Base-by-base conservation (phyloP, 2,113 vertebrate species). In the Chionis minor region DNA sequence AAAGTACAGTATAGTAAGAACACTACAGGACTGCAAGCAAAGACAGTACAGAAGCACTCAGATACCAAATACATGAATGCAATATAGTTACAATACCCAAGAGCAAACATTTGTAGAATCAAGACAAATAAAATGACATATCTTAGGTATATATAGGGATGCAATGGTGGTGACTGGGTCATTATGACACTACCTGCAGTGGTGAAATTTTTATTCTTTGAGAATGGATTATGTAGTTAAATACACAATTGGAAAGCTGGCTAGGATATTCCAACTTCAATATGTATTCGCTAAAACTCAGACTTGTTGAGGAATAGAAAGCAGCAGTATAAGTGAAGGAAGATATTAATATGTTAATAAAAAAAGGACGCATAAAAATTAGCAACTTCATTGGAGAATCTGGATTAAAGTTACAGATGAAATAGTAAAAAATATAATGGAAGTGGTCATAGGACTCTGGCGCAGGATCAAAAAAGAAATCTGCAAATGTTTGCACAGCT, bases 401-500 rank as follows among this genome's bases (percentile, higher is more conserved):
- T 78, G 32, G n/a, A 78, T 72, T 85, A 94, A 87, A 33, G 19
- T 73, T 81, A 70, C 24, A 81, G 69, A 72, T 6, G 19, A 40
- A 58, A 74, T 8, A 15, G 24, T 30, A 33, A 42, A 52, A 35
- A 51, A 67, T 15, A 47, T 22, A 65, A 49, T 28, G 8, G 32
- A 88, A 81, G 32, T 54, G 14, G 11, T 67, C 89, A 70, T 16
- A 85, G 66, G 82, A 32, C 88, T 89, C 80, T 54, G 24, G 58
- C 54, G 54, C 56, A 58, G 11, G 10, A 70, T 72, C 72, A 79
- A 83, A 92, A 95, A 85, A 74, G 70, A 90, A 88, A 92, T 86
- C 40, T 89, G 44, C 59, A 91, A 71, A 61, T 78, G 67, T 75
- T 96, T 94, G 94, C 83, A 59, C 49, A 95, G 85, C 90, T 94